These are phyloP conservation scores for Protobothrops flavoviridis DNA, from an alignment of 2,113 vertebrate species.

Conservation along the genomic window DNA sequence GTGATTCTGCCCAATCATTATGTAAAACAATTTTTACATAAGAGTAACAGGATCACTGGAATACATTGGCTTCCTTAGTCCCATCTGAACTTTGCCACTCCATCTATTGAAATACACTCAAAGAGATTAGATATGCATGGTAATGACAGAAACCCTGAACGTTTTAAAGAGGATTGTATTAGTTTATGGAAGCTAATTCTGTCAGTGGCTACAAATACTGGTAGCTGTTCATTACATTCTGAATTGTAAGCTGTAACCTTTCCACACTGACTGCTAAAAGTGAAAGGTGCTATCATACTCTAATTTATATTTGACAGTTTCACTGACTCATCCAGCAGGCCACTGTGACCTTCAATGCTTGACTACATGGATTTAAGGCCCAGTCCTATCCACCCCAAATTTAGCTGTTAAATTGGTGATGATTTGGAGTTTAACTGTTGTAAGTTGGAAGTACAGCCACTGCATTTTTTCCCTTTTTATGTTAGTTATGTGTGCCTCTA, in stretches of 20 bases:
- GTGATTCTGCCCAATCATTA: background rate
- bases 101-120: background rate
- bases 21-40: background rate
- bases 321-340: background rate
- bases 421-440: background rate
- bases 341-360: background rate
- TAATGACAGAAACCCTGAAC: background rate
- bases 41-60: too few relatives aligned
- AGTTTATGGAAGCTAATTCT: background rate
- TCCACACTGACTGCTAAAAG: background rate
- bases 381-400: background rate
- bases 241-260: background rate
- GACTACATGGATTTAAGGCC: background rate
- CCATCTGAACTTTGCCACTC: background rate
- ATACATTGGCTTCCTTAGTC: background rate
- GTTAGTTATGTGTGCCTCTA: background rate
- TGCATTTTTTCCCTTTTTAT: background rate
- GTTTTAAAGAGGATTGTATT: background rate
- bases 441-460: background rate
- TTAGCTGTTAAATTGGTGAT: background rate
- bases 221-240: background rate
- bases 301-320: background rate
- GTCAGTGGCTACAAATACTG: background rate
- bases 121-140: background rate
- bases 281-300: background rate